These are phyloP conservation scores for Drosophila kambysellisi DNA, from an alignment of 2,888 invertebrate species.

Conservation along the genomic window DNA sequence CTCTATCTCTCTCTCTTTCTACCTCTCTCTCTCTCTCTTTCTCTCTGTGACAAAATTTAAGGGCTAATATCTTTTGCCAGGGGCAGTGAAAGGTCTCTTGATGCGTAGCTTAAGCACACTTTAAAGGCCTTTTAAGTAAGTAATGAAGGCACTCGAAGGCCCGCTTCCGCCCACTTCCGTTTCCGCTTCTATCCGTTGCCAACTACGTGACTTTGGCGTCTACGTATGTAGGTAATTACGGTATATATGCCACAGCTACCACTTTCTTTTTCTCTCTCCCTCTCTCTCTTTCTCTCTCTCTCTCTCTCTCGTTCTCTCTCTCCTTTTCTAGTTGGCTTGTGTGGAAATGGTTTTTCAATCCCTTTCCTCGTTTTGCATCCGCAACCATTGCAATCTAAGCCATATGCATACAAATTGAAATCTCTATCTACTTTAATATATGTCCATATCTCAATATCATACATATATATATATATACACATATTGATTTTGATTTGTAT, in stretches of 20 bases:
- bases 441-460: not conserved
- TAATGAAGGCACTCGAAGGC: slow-evolving; percentile 26
- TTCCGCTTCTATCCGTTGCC: slow-evolving; percentile 3
- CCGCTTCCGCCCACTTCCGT: not conserved
- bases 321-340: no score
- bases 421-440: not conserved
- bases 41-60: slow-evolving; percentile 22
- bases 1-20: fast-evolving
- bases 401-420: not conserved
- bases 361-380: not conserved
- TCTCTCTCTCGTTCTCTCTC: not conserved
- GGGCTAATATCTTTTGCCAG: slow-evolving; percentile 9
- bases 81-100: slow-evolving; percentile 18
- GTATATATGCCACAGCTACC: not conserved
- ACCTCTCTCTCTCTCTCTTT: no score
- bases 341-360: slow-evolving; percentile 15
- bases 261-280: not conserved
- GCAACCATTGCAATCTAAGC: not conserved
- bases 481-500: not conserved
- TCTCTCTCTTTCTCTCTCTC: not conserved
- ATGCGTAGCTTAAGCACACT: slow-evolving; percentile 29
- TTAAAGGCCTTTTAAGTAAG: slow-evolving; percentile 36
- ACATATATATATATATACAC: not conserved
- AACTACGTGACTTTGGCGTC: slow-evolving; percentile 19
- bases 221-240: not conserved